A percentile compares a stretch with the other conserved stretches of the same genome.
Conservation (phyloP, 2,113 vertebrate genomes). For the Ptyas mucosa region DNA sequence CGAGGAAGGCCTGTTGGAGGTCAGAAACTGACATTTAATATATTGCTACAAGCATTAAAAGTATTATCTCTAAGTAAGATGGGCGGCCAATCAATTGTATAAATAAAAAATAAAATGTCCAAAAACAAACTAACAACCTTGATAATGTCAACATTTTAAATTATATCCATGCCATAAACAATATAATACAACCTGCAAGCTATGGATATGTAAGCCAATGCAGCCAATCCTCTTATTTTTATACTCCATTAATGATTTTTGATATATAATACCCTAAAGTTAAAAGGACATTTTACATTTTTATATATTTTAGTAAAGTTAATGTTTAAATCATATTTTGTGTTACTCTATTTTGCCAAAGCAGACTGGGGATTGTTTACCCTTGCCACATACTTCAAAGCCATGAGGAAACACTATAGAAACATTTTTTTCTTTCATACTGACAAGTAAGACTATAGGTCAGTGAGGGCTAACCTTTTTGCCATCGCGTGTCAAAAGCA, state of each 20-base stretch:
- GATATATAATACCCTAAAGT: neutral
- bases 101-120: neutral
- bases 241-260: neutral
- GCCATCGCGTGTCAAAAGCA: no score
- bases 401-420: neutral
- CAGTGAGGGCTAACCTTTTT: no score
- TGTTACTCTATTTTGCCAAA: neutral
- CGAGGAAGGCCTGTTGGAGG: slow-evolving; percentile 75
- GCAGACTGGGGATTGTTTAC: neutral
- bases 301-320: neutral
- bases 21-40: slow-evolving; percentile 18
- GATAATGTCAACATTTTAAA: neutral
- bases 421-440: neutral
- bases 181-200: neutral
- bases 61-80: neutral
- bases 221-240: neutral
- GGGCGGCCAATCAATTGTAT: neutral
- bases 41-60: neutral
- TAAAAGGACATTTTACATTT: neutral
- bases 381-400: neutral
- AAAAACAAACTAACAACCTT: neutral
- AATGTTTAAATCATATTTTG: neutral
- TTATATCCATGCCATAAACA: neutral
- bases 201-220: neutral
- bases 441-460: neutral